phyloP scores from a whole-genome alignment of 2,888 invertebrate species.

The Priocnemis perturbator region DNA sequence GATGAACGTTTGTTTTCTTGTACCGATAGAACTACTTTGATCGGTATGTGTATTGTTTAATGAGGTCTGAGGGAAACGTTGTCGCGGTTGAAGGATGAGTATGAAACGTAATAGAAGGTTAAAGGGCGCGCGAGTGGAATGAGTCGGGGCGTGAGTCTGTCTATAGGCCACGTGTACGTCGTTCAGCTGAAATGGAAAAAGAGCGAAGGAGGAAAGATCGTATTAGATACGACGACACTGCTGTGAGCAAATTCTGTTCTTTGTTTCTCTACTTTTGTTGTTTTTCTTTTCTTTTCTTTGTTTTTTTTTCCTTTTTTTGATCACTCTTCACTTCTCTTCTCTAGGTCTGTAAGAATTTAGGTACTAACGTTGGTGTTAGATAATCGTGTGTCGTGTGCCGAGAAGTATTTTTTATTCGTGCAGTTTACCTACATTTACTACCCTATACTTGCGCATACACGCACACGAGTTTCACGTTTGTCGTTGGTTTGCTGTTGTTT shows the following conservation, averaged over 20 bases:
- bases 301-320: constrained; percentile 9
- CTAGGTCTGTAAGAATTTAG: constrained; percentile 61
- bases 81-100: background rate
- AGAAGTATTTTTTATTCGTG: constrained; percentile 66
- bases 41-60: no score
- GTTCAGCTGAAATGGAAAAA: no score
- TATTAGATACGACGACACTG: background rate
- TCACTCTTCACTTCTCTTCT: constrained; percentile 18
- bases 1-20: no score
- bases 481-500: constrained; percentile 74
- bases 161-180: no score
- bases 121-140: background rate
- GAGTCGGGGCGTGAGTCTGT: background rate
- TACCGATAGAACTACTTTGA: no score
- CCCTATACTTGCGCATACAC: constrained; percentile 42
- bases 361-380: constrained; percentile 75
- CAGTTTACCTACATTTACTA: constrained; percentile 49
- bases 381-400: constrained; percentile 75
- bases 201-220: background rate
- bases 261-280: background rate
- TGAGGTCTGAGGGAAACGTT: no score
- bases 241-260: background rate
- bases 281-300: no score
- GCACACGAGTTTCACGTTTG: constrained; percentile 65
- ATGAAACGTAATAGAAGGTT: no score